Evolutionary conservation across 2,888 invertebrate genomes (phyloP), one percentile per base, ranked within the genome.

Genomic region (Nephrocerus scutellatus): DNA sequence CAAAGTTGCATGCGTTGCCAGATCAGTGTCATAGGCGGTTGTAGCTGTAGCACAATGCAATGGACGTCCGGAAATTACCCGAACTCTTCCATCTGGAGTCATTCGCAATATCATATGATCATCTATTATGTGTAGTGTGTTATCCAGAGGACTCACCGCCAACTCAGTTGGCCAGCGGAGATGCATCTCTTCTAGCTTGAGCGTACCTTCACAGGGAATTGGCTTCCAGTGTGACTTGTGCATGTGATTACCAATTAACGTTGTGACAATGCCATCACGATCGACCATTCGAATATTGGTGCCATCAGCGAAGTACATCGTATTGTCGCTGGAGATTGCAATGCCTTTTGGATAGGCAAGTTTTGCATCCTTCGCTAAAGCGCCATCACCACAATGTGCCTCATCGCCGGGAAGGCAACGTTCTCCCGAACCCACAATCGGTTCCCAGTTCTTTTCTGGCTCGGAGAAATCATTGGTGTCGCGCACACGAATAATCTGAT

Each of bases 261-360:
- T 95, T 6, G 87, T 86, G 24, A 96, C 89, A 35, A 89, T 87
- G 6, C 91, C 90, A 60, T 92, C 88, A 37, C 88, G 74, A 60
- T 91, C 90, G 0, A 96, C 90, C 83, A 87, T 89, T 31, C 95
- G 74, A 48, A 90, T 87, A 60, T 92, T 93, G 3, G 92, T 91
- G 4, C 95, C 95, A 62, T 96, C 96, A 30, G 93, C 95, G 59
- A 96, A 91, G 67, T 92, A 96, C 0, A 96, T 68, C 1, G 90
- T 82, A 48, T 92, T 93, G 55, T 93, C 90, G 10, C 82, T 83
- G 1, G 90, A 89, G 1, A 96, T 88, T 0, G 95, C 92, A 10
- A 96, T 89, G 54, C 93, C 93, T 73, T 97, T 97, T 0, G 96
- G 93, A 65, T 92, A 93, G 0, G 91, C 89, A 6, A 98, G 75